These are phyloP conservation scores for Peromyscus leucopus DNA, from an alignment of 2,113 vertebrate species.

Conservation along the genomic window DNA sequence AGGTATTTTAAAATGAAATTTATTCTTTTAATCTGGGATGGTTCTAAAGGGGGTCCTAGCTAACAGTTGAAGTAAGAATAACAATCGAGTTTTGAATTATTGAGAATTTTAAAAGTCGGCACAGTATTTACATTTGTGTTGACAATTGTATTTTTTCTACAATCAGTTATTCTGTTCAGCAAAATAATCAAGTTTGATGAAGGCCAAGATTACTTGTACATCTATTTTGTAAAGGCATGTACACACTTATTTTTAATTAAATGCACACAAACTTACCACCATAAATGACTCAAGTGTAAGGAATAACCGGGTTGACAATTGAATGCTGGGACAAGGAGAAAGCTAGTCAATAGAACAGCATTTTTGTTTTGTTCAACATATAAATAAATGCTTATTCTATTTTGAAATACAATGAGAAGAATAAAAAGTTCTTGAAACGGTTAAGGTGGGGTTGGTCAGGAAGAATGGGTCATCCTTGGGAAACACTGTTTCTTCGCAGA, in stretches of 20 bases:
- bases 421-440: not conserved
- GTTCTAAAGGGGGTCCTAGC: not conserved
- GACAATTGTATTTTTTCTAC: not conserved
- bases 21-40: not conserved
- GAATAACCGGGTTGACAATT: not conserved
- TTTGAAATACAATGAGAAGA: not conserved
- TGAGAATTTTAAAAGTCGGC: not conserved
- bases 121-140: not conserved
- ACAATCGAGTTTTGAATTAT: not conserved
- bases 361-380: not conserved
- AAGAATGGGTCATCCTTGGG: not conserved
- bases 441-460: not conserved
- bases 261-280: not conserved
- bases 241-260: not conserved
- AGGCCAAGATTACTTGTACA: not conserved
- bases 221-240: not conserved
- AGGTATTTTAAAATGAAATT: slow-evolving; percentile 50
- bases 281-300: not conserved
- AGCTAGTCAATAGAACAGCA: not conserved
- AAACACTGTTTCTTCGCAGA: not conserved
- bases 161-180: not conserved
- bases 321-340: not conserved
- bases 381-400: not conserved
- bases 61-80: not conserved
- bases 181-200: not conserved